These are phyloP conservation scores for Apodemia hepburni DNA, from an alignment of 2,888 invertebrate species.

Conservation along the genomic window DNA sequence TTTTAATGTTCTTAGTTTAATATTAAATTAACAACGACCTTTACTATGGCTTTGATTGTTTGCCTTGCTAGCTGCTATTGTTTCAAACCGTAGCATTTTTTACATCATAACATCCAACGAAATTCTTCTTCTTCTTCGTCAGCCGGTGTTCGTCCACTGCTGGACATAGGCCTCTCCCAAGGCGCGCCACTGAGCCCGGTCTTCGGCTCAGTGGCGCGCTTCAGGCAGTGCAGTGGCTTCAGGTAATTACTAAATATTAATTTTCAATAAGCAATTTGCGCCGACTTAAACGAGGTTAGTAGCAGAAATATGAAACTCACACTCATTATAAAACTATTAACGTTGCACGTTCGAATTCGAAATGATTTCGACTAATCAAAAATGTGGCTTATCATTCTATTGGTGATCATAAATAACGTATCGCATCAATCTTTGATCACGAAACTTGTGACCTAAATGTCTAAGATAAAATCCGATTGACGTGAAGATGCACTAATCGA, in stretches of 20 bases:
- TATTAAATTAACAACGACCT: too few species aligned
- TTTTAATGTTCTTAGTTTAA: too few species aligned
- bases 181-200: too few species aligned
- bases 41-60: too few species aligned
- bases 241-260: constrained; percentile 56
- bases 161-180: too few species aligned
- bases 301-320: constrained; percentile 9
- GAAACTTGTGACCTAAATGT: constrained; percentile 67
- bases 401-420: constrained; percentile 45
- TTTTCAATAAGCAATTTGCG: not conserved
- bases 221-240: constrained; percentile 95
- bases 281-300: not conserved
- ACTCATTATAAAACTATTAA: constrained; percentile 14
- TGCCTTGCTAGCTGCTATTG: too few species aligned
- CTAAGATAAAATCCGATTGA: constrained; percentile 63
- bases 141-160: too few species aligned
- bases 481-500: constrained; percentile 61
- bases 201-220: too few species aligned
- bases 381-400: constrained; percentile 59
- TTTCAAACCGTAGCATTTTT: too few species aligned
- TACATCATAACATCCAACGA: too few species aligned
- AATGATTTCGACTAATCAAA: constrained; percentile 37
- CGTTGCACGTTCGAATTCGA: not conserved
- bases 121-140: too few species aligned
- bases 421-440: constrained; percentile 55